Evolutionary conservation across 1,140 invertebrate species (phyloP).

Genomic region (Planococcus citri): DNA sequence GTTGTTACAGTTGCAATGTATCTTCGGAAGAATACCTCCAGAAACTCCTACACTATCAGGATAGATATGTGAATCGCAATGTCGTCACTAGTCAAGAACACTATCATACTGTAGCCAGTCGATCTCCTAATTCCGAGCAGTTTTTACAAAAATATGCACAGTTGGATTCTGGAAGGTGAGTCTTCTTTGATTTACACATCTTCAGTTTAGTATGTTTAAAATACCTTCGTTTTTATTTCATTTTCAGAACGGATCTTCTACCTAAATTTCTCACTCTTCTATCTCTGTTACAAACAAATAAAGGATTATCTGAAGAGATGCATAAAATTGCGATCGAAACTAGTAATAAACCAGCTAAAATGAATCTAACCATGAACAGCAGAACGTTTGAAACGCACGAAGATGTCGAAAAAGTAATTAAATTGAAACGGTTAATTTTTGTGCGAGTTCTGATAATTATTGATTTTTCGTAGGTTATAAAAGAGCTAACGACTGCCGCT

Average conservation of each 20-base stretch:
- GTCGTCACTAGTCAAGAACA: background rate
- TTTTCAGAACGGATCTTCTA: background rate
- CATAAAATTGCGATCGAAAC: background rate
- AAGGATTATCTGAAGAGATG: background rate
- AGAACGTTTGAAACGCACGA: background rate
- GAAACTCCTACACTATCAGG: background rate
- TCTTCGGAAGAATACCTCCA: background rate
- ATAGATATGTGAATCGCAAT: background rate
- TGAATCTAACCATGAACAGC: background rate
- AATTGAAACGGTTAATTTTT: background rate
- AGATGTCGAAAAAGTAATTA: background rate
- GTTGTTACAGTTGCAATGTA: background rate
- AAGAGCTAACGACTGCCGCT: too few species aligned
- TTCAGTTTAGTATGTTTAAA: background rate
- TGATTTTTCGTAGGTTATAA: background rate
- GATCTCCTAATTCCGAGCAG: background rate
- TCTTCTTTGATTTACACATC: too few species aligned
- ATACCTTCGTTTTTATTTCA: background rate
- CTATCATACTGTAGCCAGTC: background rate
- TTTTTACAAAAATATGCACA: background rate
- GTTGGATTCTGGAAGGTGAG: background rate
- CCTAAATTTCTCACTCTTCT: background rate
- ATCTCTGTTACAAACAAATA: background rate
- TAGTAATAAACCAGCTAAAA: background rate
- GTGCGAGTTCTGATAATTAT: background rate